These are phyloP conservation scores for Merodon equestris DNA, from an alignment of 2,888 invertebrate genomes.

Conservation along the genomic window DNA sequence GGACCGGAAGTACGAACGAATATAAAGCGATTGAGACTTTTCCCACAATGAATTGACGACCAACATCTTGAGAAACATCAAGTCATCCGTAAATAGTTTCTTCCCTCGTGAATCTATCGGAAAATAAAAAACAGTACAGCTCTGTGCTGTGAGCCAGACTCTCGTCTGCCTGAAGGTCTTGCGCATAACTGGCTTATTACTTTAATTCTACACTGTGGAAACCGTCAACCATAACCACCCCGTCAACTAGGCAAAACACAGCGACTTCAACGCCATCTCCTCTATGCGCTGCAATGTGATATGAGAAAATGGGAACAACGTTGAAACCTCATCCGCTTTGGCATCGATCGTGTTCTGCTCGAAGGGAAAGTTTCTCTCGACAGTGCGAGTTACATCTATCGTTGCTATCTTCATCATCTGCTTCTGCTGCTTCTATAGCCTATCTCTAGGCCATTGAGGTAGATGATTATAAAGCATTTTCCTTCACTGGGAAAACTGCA, in stretches of 20 bases:
- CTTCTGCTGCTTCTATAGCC: constrained; percentile 2
- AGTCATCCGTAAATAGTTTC: no score
- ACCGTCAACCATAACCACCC: not conserved
- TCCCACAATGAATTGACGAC: no score
- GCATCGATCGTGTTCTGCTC: constrained; percentile 9
- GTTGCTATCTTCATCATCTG: constrained; percentile 20
- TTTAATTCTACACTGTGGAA: no score
- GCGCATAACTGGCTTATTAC: no score
- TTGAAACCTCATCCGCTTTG: constrained; percentile 34
- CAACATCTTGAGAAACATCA: no score
- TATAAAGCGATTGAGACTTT: no score
- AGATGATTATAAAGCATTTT: constrained; percentile 45
- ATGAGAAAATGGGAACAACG: constrained; percentile 47
- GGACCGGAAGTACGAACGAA: no score
- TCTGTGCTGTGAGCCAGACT: no score
- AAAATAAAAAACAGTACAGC: no score
- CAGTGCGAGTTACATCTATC: constrained; percentile 18
- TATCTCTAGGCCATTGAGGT: constrained; percentile 47
- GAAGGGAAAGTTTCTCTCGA: constrained; percentile 50
- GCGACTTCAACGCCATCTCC: constrained; percentile 1
- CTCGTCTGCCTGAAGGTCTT: no score
- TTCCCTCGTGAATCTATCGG: no score
- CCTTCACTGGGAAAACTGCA: no score
- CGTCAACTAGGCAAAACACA: not conserved
- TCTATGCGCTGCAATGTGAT: not conserved